Base-by-base conservation (phyloP, 2,113 vertebrate species). In the Cnemophilus loriae region DNA sequence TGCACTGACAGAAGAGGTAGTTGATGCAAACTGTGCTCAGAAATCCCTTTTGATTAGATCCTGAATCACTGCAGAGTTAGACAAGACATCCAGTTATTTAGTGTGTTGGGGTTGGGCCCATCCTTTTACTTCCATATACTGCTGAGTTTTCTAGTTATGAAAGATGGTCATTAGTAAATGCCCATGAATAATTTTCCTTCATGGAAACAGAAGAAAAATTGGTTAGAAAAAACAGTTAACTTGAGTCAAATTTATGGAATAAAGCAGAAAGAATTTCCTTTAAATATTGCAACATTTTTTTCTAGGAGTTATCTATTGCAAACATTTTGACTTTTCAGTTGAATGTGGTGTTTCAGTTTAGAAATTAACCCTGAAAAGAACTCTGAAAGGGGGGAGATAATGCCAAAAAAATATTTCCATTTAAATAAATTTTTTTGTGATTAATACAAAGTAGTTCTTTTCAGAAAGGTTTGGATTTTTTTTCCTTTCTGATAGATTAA, bases 271-370 rank as follows among this genome's bases (percentile, higher is more conserved):
- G 6, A 41, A 74, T 74, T 92, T 86, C 21, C 23, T 80, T 90
- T 84, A 90, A 93, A 70, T 78, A 70, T 59, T 81, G 56, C 67
- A 90, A 57, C 39, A n/a, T 63, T 77, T 75, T 41, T 90, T 93
- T 81, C 84, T 84, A 76, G 52, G 19, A 83, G 55, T 87, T 95
- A 89, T 84, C 73, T 92, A 5, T 63, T 67, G 44, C 52, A 94
- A 90, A 86, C 27, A 80, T 69, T 94, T 86, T 92, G 52, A 68
- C 35, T 81, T 95, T 95, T 91, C 74, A 64, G 65, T 73, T 89
- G 50, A 80, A 56, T 69, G 47, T 70, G 47, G 42, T 16, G 11
- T 89, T 95, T 95, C 80, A 70, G 30, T 93, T 92, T 87, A 67
- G 64, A 92, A 95, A 80, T 74, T 84, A 92, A 49, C 71, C 16